These are phyloP conservation scores for Crypturellus tataupa DNA, from an alignment of 2,797 vertebrate species.

Conservation along the genomic window DNA sequence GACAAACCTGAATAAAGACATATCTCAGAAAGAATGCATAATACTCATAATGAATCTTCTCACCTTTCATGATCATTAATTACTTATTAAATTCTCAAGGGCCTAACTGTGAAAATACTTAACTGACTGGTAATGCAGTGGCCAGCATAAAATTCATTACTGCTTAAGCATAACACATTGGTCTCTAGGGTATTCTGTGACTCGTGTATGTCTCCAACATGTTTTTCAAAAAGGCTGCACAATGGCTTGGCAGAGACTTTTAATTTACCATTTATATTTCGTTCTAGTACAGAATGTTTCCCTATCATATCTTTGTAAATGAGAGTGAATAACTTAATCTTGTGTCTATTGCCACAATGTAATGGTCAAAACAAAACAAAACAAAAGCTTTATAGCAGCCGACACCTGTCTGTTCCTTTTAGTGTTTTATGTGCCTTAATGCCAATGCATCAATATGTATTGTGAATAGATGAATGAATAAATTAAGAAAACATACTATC, in stretches of 20 bases:
- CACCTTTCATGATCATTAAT: constrained; percentile 53
- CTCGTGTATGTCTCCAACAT: background rate
- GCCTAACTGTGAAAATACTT: constrained; percentile 52
- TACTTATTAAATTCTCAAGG: constrained; percentile 39
- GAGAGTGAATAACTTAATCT: constrained; percentile 23
- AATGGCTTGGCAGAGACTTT: constrained; percentile 1
- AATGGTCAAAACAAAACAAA: constrained; percentile 3
- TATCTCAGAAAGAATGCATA: background rate
- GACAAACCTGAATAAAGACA: background rate
- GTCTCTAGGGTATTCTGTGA: background rate
- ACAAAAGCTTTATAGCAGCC: background rate
- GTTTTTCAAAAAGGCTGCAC: constrained; percentile 18
- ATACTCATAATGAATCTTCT: background rate
- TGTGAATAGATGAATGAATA: constrained; percentile 68
- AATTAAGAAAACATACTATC: constrained; percentile 72
- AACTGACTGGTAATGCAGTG: constrained; percentile 44
- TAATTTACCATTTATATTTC: constrained; percentile 54
- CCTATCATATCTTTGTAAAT: constrained; percentile 39
- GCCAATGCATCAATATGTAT: background rate
- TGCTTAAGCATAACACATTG: constrained; percentile 44
- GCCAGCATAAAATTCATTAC: constrained; percentile 51
- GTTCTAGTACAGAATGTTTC: constrained; percentile 42
- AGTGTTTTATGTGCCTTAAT: constrained; percentile 55
- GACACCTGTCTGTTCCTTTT: constrained; percentile 26
- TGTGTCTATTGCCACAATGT: constrained; percentile 18